phyloP scores from a whole-genome alignment of 23 tunicate genomes.

The Ciona savignyi region DNA sequence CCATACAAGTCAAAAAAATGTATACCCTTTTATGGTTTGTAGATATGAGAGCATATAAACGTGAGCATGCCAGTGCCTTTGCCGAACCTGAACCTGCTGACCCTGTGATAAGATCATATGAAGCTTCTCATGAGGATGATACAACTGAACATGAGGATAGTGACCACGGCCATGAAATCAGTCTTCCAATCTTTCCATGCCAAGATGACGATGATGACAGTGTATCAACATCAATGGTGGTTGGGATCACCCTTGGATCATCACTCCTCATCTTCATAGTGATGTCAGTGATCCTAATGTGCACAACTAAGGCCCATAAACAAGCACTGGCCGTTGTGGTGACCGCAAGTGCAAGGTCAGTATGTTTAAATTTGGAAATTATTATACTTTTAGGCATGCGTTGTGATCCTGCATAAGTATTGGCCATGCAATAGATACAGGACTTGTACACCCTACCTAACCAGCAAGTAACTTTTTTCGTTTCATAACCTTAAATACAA shows the following conservation, averaged over 20 bases:
- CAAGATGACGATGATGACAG: not conserved
- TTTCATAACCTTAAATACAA: no score
- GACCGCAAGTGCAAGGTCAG: not conserved
- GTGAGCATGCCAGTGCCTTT: not conserved
- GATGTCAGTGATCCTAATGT: not conserved
- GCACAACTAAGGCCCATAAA: not conserved
- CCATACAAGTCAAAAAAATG: no score
- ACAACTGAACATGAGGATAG: not conserved
- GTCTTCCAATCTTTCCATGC: not conserved
- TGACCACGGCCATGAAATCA: not conserved
- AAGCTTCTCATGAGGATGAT: not conserved
- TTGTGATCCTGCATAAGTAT: no score
- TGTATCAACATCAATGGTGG: not conserved
- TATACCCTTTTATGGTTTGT: not conserved
- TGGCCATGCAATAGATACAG: no score
- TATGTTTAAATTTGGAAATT: no score
- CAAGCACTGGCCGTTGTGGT: not conserved
- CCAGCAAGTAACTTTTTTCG: no score
- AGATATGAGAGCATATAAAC: not conserved
- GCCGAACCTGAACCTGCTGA: not conserved
- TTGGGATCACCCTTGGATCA: not conserved
- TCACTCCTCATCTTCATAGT: not conserved
- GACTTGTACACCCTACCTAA: no score
- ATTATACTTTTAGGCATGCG: no score
- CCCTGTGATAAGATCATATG: not conserved